Percentiles rank a stretch among this genome's conserved stretches.
Conservation (phyloP, 2,797 vertebrate species). For the Gallinago stenura region DNA sequence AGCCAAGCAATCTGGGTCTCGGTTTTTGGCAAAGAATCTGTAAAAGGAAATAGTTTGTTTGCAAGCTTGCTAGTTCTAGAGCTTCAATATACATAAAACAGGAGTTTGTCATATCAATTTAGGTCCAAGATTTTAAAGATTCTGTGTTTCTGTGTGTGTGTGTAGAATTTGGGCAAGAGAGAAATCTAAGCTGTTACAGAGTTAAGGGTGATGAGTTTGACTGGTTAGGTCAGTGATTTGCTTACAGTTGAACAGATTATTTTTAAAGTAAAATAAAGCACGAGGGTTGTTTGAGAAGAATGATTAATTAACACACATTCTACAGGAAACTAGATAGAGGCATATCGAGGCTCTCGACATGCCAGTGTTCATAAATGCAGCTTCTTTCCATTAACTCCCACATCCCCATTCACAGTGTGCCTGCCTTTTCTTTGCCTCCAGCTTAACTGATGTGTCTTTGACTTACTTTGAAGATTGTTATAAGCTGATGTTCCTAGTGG, state of each 20-base stretch:
- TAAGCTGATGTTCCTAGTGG: neutral
- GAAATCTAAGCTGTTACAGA: neutral
- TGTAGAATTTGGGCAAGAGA: neutral
- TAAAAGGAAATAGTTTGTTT: neutral
- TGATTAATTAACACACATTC: neutral
- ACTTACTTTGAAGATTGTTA: neutral
- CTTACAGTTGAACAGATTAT: neutral
- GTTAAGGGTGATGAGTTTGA: neutral
- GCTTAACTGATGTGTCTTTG: neutral
- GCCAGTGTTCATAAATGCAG: neutral
- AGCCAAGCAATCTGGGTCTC: neutral
- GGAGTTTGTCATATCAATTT: neutral
- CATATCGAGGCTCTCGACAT: neutral
- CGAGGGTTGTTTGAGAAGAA: neutral
- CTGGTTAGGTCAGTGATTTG: neutral
- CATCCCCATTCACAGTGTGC: neutral
- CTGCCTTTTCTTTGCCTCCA: conserved; percentile 22
- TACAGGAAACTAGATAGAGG: neutral
- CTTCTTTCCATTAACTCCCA: neutral
- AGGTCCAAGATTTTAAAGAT: neutral
- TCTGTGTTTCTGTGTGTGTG: neutral
- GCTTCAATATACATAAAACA: neutral
- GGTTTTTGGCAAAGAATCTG: neutral
- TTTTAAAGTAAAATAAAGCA: neutral
- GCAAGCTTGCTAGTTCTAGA: neutral